phyloP scores from a whole-genome alignment of 2,113 vertebrate genomes.

The Onychostruthus taczanowskii region DNA sequence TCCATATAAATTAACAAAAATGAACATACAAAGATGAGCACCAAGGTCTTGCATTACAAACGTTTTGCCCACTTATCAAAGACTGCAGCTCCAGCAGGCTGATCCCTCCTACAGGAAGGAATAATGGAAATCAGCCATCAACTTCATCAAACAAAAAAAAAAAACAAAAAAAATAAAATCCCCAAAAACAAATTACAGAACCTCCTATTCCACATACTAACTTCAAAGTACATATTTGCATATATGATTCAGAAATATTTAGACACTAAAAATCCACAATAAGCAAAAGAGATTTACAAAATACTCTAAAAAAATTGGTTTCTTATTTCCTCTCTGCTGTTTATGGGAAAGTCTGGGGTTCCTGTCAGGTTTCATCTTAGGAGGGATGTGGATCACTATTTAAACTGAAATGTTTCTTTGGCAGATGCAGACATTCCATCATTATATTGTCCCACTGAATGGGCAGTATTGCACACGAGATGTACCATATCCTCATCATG shows the following conservation, averaged over 20 bases:
- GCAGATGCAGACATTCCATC: neutral
- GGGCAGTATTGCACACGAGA: neutral
- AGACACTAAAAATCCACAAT: neutral
- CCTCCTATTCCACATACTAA: neutral
- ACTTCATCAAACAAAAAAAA: neutral
- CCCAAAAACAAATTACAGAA: neutral
- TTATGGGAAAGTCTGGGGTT: neutral
- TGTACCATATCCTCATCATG: neutral
- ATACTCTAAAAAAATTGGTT: neutral
- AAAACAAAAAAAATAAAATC: neutral
- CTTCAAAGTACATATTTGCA: neutral
- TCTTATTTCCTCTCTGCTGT: neutral
- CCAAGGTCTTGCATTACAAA: neutral
- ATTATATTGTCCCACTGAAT: neutral
- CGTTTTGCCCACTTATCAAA: neutral
- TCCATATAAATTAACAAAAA: neutral
- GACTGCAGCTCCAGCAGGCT: neutral
- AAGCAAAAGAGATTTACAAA: neutral
- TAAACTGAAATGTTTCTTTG: neutral
- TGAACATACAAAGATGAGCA: neutral
- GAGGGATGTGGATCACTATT: neutral
- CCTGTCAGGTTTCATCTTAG: neutral
- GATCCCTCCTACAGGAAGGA: neutral
- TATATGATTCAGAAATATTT: neutral
- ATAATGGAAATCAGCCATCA: neutral